Evolutionary conservation across 2,888 invertebrate species (phyloP).

Genomic region (Conchocele bisecta): DNA sequence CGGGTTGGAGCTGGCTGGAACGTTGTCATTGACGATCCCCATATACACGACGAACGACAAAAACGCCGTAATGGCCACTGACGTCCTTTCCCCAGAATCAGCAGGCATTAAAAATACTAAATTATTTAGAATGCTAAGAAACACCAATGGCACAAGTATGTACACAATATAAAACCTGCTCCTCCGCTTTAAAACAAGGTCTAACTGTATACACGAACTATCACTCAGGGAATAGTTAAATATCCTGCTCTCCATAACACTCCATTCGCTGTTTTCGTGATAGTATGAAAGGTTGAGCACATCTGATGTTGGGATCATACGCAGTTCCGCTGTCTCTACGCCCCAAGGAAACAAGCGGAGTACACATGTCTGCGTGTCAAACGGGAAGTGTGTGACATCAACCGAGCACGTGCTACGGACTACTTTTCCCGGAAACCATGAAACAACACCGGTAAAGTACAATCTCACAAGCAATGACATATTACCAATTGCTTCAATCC

Average conservation of each 20-base stretch:
- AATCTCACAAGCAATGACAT: slow-evolving; percentile 2
- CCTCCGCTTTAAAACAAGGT: slow-evolving; percentile 21
- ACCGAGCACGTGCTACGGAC: slow-evolving; percentile 29
- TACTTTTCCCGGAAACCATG: slow-evolving; percentile 20
- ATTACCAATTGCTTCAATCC: slow-evolving; percentile 13
- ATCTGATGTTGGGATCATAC: background rate
- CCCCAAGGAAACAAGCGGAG: slow-evolving; percentile 5
- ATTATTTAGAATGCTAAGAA: slow-evolving; percentile 28
- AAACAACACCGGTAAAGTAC: slow-evolving; percentile 13
- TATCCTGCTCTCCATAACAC: background rate
- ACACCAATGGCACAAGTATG: slow-evolving; percentile 35
- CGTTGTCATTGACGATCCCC: slow-evolving; percentile 35
- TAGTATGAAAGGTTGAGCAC: background rate
- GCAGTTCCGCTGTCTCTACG: background rate
- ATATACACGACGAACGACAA: slow-evolving; percentile 53
- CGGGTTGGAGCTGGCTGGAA: slow-evolving; percentile 49
- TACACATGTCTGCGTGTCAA: slow-evolving; percentile 37
- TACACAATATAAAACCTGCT: slow-evolving; percentile 31
- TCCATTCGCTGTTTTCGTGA: slow-evolving; percentile 36
- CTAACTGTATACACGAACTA: background rate
- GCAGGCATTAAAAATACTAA: slow-evolving; percentile 46
- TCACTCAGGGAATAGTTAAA: no score
- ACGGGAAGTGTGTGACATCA: slow-evolving; percentile 43
- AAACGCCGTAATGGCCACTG: slow-evolving; percentile 47
- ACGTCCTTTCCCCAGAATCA: slow-evolving; percentile 44